Percentiles rank a stretch among this genome's conserved stretches.
phyloP scores from a whole-genome alignment of 2,888 invertebrate genomes.

The Anaspis maculata region DNA sequence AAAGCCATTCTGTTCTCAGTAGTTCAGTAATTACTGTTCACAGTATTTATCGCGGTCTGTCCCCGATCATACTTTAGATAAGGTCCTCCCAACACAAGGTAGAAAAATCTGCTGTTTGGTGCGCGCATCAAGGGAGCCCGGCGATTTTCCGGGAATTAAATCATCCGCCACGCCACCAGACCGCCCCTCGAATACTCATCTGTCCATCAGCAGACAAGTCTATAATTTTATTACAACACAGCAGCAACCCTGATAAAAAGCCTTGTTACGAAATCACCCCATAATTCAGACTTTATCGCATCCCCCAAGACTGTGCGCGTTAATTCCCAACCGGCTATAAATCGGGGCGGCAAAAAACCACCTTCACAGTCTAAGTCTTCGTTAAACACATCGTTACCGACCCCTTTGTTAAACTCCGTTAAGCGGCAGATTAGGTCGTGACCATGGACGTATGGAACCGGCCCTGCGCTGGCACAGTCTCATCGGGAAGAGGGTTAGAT shows the following conservation, averaged over 20 bases:
- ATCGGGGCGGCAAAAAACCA: constrained; percentile 20
- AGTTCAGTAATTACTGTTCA: no score
- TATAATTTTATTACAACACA: no score
- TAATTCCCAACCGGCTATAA: constrained; percentile 16
- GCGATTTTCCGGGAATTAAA: no score
- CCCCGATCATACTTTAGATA: no score
- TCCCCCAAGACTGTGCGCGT: constrained; percentile 23
- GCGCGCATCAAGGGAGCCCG: no score
- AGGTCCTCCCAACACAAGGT: no score
- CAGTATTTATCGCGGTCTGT: no score
- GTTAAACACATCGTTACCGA: constrained; percentile 36
- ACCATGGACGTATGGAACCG: constrained; percentile 1
- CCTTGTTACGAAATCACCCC: constrained; percentile 30
- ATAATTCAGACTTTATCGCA: constrained; percentile 26
- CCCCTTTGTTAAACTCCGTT: constrained; percentile 34
- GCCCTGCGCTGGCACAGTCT: constrained; percentile 19
- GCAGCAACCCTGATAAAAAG: constrained; percentile 29
- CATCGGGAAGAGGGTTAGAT: constrained; percentile 24
- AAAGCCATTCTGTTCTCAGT: no score
- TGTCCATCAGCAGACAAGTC: no score
- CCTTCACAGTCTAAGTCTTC: constrained; percentile 29
- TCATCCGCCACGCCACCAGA: no score
- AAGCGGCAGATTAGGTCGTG: constrained; percentile 23
- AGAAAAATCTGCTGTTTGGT: no score
- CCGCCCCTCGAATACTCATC: no score